These are phyloP conservation scores for Noctua janthe DNA, from an alignment of 2,888 invertebrate genomes.

Conservation along the genomic window DNA sequence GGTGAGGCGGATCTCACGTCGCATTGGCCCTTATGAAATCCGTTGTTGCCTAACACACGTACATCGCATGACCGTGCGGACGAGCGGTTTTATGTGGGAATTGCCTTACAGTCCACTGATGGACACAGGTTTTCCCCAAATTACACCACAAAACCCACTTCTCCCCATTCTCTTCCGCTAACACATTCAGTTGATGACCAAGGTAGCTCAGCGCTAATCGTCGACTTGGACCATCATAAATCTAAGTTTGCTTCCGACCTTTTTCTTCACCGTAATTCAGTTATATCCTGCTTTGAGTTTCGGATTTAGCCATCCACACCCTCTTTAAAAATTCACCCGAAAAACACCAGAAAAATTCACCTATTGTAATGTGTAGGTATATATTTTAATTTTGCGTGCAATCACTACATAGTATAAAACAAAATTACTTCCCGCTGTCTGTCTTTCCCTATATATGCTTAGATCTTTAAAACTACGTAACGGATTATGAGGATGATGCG, in stretches of 20 bases:
- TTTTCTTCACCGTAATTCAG: background rate
- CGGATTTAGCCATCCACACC: too few relatives aligned
- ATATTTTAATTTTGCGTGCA: too few relatives aligned
- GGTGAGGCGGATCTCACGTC: background rate
- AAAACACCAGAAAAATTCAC: too few relatives aligned
- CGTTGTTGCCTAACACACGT: background rate
- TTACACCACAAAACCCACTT: background rate
- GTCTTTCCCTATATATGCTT: too few relatives aligned
- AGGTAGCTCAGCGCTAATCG: background rate
- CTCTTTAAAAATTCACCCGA: background rate
- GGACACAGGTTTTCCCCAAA: background rate
- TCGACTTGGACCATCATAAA: background rate
- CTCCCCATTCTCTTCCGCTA: background rate
- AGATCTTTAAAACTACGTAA: too few relatives aligned
- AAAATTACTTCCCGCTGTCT: too few relatives aligned
- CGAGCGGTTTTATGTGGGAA: background rate
- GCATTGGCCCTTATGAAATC: background rate
- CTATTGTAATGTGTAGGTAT: too few relatives aligned
- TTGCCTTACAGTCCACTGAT: background rate
- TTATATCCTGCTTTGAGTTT: background rate
- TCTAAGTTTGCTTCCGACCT: background rate
- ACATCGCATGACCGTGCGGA: background rate
- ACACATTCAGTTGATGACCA: background rate
- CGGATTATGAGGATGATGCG: too few relatives aligned
- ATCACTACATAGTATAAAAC: too few relatives aligned